Conservation (phyloP, 1,140 invertebrate species). For the Heterodera carotae region DNA sequence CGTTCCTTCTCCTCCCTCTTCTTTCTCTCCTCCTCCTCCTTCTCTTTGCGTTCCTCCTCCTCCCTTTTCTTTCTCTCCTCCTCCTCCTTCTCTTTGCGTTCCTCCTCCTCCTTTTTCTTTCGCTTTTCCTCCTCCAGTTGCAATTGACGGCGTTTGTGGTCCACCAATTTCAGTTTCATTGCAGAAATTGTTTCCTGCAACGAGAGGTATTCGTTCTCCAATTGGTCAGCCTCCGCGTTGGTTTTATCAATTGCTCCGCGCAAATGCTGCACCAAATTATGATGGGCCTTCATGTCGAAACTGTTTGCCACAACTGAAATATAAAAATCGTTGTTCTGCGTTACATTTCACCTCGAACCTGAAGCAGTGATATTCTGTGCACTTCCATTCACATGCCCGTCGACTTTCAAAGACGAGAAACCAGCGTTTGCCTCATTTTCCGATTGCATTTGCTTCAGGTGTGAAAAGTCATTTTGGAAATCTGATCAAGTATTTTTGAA, state of each 20-base stretch:
- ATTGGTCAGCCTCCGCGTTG: neutral
- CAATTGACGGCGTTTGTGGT: neutral
- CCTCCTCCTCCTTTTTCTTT: neutral
- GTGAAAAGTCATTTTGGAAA: neutral
- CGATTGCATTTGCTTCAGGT: neutral
- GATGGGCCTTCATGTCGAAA: neutral
- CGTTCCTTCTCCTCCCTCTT: neutral
- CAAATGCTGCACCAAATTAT: neutral
- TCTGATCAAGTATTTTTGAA: neutral
- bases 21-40: neutral
- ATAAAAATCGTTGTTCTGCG: neutral
- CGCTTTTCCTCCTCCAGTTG: neutral
- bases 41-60: neutral
- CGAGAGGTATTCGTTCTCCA: neutral
- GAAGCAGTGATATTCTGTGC: neutral
- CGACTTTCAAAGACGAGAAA: neutral
- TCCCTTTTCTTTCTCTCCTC: neutral
- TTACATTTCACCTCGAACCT: neutral
- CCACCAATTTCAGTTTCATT: neutral
- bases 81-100: neutral
- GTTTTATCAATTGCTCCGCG: neutral
- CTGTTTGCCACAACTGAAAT: neutral
- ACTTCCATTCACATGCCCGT: neutral
- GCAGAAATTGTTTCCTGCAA: neutral
- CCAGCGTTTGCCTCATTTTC: neutral